Base-by-base conservation (phyloP, 2,113 vertebrate genomes). In the Grammomys surdaster region DNA sequence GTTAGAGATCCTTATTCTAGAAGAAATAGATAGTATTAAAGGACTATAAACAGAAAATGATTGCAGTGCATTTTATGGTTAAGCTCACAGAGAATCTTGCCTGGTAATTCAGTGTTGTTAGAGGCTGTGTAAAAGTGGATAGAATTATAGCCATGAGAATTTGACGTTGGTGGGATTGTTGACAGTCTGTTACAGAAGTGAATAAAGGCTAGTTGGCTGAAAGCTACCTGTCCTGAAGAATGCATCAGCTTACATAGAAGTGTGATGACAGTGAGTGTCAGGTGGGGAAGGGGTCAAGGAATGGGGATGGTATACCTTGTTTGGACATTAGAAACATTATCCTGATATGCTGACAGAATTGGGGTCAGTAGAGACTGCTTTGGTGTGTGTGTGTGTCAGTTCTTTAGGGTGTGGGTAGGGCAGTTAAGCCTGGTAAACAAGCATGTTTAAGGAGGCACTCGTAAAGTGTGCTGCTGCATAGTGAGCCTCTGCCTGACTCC, bases 91-190 rank as follows among this genome's bases (percentile, higher is more conserved):
- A 92, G 24, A 36, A 43, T 69, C 33, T 70, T 94, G 48, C 69
- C 31, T 63, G 51, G 51, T 86, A 75, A 72, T 80, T 63, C 36
- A 77, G 12, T 75, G 26, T 72, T 90, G n/a, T 77, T 89, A 91
- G 91, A 93, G 84, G 54, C 75, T 67, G 16, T 86, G 60, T 89
- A 40, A 76, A 63, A 54, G 46, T 63, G 43, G n/a, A 11, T 56
- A 65, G 19, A 90, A 60, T 56, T 77, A 33, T n/a, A 67, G 75
- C 10, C 36, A n/a, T 82, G n/a, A 58, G 56, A 56, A 88, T 96
- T 85, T 87, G 76, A 76, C 56, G n/a, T 28, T 93, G 82, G 80
- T 75, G 73, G 93, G 58, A 60, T 90, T 60, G 11, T 93, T 94
- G 89, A 63, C 28, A 19, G 2, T 91, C 72, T 84, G 22, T 75